Evolutionary conservation across 2,113 vertebrate genomes (phyloP).

Genomic region (Manacus vitellinus): DNA sequence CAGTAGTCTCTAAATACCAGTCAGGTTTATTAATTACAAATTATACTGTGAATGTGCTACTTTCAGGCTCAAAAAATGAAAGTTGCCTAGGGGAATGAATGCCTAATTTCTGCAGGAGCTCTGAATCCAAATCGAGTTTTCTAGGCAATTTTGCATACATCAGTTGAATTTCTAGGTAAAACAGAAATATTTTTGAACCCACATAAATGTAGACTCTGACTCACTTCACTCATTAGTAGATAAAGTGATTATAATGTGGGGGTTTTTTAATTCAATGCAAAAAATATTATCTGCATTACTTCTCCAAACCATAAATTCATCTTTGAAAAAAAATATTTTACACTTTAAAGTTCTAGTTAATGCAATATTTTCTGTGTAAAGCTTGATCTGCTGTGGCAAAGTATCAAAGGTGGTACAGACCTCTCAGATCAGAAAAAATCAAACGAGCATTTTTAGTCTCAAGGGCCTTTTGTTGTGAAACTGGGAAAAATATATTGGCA

Average conservation of each 20-base stretch:
- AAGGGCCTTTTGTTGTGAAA: background rate
- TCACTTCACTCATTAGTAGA: background rate
- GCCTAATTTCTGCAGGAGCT: background rate
- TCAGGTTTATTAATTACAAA: constrained; percentile 4
- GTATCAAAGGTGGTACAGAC: constrained; percentile 36
- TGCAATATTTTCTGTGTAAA: constrained; percentile 23
- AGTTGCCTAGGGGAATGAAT: background rate
- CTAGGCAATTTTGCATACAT: background rate
- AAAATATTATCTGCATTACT: background rate
- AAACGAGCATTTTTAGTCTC: constrained; percentile 5
- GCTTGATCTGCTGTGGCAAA: background rate
- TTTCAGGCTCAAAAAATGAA: constrained; percentile 6
- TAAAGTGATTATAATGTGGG: background rate
- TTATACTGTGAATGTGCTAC: background rate
- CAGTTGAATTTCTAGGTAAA: constrained; percentile 10
- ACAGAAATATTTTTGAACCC: background rate
- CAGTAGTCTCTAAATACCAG: background rate
- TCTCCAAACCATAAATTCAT: background rate
- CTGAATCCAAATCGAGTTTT: constrained; percentile 28
- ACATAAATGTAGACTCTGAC: background rate
- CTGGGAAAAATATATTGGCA: background rate
- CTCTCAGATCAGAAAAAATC: constrained; percentile 48
- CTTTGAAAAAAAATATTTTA: background rate
- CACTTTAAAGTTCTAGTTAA: constrained; percentile 8
- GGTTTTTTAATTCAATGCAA: background rate